Base-by-base conservation (phyloP, 2,797 vertebrate genomes). In the Syngnathus rostellatus region DNA sequence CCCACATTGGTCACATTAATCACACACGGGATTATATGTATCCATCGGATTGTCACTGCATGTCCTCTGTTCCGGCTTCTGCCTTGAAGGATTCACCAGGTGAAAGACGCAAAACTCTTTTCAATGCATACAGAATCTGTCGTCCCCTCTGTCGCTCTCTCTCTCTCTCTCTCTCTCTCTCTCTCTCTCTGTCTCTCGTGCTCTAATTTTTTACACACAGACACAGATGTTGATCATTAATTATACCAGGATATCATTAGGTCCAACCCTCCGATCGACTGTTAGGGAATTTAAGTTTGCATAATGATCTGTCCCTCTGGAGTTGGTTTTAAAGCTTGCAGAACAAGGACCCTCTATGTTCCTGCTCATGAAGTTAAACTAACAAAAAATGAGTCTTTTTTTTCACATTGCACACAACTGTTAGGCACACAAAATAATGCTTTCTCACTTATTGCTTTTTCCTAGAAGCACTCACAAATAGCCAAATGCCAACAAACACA, bases 221-320 rank as follows among this genome's bases (percentile, higher is more conserved):
- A 72, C 81, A 81, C 85, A 88, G 79, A 80, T 86, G 87, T 86
- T 74, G 72, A 78, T 86, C 81, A 78, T 82, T 84, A 84, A 88
- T 85, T 87, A 83, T 79, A 84, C 75, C 68, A 68, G 77, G 83
- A 75, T 88, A 87, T 89, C 85, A 85, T 87, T 83, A 85, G 82
- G 76, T 70, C 76, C 77, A 69, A 73, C 72, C 69, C 70, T 64
- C 68, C 25, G 55, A 64, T 53, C 70, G 78, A 77, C 76, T 72
- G 78, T 61, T 53, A 63, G 70, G 74, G 74, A 66, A 74, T 81
- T 73, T 80, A 75, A 64, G 76, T 84, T 84, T 83, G 74, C 79
- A 75, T 74, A 74, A 77, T 71, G 70, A 72, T 80, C 73, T 53
- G 68, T 86, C 80, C 81, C 84, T 37, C 12, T 78, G 81, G 82